phyloP scores from a whole-genome alignment of 1,140 invertebrate genomes.

The Yoshiicerus persimilis region DNA sequence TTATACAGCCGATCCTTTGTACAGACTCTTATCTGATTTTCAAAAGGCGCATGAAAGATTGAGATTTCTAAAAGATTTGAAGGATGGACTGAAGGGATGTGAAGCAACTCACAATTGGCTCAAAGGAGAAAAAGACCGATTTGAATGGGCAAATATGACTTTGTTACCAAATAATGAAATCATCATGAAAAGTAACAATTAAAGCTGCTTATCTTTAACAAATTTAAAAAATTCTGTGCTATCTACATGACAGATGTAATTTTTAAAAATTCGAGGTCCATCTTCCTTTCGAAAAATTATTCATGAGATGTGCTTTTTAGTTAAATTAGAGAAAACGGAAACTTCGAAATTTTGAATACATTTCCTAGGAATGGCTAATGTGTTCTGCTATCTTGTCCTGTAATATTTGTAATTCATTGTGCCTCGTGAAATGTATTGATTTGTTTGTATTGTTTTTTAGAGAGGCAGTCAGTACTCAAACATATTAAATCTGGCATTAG shows the following conservation, averaged over 20 bases:
- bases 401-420: not conserved
- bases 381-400: no score
- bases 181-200: not conserved
- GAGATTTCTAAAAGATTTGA: slow-evolving; percentile 2
- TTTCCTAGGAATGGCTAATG: no score
- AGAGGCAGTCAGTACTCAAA: not conserved
- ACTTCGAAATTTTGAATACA: no score
- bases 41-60: not conserved
- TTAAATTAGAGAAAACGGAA: no score
- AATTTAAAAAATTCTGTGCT: no score
- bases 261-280: no score
- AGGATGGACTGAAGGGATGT: not conserved
- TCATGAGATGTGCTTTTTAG: no score
- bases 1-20: not conserved
- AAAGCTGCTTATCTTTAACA: no score
- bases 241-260: no score
- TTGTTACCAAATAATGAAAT: not conserved
- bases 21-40: not conserved
- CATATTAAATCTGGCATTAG: not conserved
- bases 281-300: no score
- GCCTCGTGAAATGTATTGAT: not conserved
- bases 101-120: not conserved
- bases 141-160: slow-evolving; percentile 8
- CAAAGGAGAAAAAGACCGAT: slow-evolving; percentile 4
- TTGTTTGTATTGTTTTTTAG: not conserved